phyloP scores from a whole-genome alignment of 2,113 vertebrate species.

The Hirundichthys speculiger region DNA sequence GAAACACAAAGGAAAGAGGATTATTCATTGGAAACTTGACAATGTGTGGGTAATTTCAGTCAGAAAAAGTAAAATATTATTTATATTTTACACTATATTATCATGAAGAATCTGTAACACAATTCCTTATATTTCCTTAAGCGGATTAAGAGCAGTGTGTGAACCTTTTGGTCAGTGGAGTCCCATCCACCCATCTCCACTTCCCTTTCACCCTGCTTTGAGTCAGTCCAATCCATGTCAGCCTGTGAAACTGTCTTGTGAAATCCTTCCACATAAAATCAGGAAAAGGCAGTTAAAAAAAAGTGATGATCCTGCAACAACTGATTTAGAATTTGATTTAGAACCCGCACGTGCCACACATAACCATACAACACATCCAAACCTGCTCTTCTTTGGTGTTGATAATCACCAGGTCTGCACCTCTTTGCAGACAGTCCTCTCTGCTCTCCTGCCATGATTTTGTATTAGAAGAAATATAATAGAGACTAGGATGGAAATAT shows the following conservation, averaged over 20 bases:
- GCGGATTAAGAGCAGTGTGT: no score
- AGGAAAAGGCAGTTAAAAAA: neutral
- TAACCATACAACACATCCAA: neutral
- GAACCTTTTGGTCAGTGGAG: constrained; percentile 6
- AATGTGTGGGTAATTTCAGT: no score
- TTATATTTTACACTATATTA: neutral
- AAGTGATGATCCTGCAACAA: neutral
- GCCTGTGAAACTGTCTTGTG: constrained; percentile 1
- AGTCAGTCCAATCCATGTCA: constrained; percentile 30
- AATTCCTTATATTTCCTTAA: no score
- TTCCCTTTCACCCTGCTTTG: neutral
- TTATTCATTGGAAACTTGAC: neutral
- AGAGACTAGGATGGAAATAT: constrained; percentile 23
- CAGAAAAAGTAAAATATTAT: neutral
- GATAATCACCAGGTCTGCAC: constrained; percentile 44
- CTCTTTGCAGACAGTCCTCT: constrained; percentile 22
- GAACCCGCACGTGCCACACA: no score
- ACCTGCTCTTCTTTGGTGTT: constrained; percentile 56
- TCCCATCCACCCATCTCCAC: constrained; percentile 42
- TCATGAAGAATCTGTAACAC: neutral
- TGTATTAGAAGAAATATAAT: constrained; percentile 14
- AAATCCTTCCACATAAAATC: constrained; percentile 33
- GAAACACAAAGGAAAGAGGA: neutral
- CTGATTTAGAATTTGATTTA: neutral
- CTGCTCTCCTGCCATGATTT: constrained; percentile 33